Evolutionary conservation across 2,113 vertebrate species (phyloP).

Genomic region (Pseudolaguvia tuberculata): DNA sequence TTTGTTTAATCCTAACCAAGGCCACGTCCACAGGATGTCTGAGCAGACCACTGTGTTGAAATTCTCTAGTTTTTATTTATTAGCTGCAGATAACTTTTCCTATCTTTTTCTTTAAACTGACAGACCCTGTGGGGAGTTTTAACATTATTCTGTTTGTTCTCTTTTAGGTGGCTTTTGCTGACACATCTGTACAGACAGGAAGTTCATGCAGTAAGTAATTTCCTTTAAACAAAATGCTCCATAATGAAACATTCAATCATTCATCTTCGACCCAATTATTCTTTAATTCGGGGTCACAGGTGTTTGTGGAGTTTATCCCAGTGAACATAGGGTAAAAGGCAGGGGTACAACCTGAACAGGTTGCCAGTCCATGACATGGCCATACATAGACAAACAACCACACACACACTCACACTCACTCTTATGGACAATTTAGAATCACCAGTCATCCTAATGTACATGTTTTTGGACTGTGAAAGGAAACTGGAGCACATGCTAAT

Average conservation of each 20-base stretch:
- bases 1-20: neutral
- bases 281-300: too few relatives aligned
- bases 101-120: neutral
- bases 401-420: too few relatives aligned
- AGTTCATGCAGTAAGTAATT: constrained; percentile 42
- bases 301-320: too few relatives aligned
- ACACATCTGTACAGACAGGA: constrained; percentile 24
- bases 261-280: too few relatives aligned
- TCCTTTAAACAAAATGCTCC: neutral
- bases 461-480: too few relatives aligned
- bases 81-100: neutral
- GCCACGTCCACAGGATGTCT: neutral
- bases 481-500: too few relatives aligned
- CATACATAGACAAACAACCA: too few relatives aligned
- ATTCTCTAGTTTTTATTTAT: neutral
- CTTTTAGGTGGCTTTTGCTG: constrained; percentile 46
- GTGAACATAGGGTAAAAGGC: too few relatives aligned
- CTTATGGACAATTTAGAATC: too few relatives aligned
- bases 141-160: neutral
- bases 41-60: neutral
- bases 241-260: neutral
- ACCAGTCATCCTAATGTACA: too few relatives aligned
- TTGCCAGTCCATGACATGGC: too few relatives aligned
- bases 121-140: neutral
- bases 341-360: too few relatives aligned